phyloP scores from a whole-genome alignment of 2,888 invertebrate genomes.

The Epinotia brunnichana region DNA sequence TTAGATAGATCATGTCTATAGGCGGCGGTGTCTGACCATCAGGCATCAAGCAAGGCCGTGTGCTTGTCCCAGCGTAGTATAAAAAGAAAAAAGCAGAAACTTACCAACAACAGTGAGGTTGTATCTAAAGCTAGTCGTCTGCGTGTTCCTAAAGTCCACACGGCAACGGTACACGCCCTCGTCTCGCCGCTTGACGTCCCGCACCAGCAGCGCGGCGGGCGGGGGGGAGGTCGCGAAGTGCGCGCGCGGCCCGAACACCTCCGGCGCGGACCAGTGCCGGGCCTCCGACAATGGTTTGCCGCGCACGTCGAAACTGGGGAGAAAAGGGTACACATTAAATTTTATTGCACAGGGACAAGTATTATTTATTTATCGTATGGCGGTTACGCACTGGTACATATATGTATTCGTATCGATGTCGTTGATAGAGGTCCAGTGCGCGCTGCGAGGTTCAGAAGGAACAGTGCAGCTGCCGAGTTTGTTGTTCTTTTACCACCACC shows the following conservation, averaged over 20 bases:
- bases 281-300: conserved; percentile 92
- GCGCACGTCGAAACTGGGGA: conserved; percentile 92
- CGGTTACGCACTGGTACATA: too few relatives aligned
- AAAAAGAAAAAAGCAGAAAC: not conserved
- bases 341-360: too few relatives aligned
- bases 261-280: conserved; percentile 92
- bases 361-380: too few relatives aligned
- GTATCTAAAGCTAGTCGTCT: conserved; percentile 94
- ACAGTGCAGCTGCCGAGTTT: too few relatives aligned
- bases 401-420: too few relatives aligned
- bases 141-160: conserved; percentile 94
- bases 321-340: conserved; percentile 43
- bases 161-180: conserved; percentile 95
- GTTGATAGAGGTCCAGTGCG: too few relatives aligned
- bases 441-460: too few relatives aligned
- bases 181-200: conserved; percentile 92
- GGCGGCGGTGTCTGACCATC: too few relatives aligned
- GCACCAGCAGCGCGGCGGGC: conserved; percentile 89
- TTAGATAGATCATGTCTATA: too few relatives aligned
- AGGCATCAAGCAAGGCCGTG: too few relatives aligned
- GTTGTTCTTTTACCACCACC: too few relatives aligned
- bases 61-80: too few relatives aligned
- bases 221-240: conserved; percentile 91
- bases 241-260: conserved; percentile 93
- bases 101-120: conserved; percentile 91